Percentiles rank a stretch among this genome's conserved stretches.
phyloP scores from a whole-genome alignment of 2,888 invertebrate species.

The Arge pagana region DNA sequence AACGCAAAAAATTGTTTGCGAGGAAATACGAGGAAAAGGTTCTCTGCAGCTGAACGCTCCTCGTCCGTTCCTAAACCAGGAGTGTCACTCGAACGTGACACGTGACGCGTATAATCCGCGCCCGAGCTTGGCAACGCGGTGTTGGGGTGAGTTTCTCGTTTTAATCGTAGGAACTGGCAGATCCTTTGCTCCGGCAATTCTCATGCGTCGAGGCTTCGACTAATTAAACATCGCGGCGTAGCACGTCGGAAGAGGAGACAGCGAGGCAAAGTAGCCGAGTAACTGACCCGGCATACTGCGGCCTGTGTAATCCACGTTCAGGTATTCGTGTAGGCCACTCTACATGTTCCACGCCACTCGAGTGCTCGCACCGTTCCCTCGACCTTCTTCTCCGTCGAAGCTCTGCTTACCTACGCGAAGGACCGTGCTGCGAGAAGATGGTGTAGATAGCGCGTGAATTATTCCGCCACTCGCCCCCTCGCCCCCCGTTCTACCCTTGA shows the following conservation, averaged over 20 bases:
- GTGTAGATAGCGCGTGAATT: slow-evolving; percentile 57
- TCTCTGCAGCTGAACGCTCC: neutral
- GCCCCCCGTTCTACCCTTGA: slow-evolving; percentile 7
- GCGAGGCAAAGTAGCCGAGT: slow-evolving; percentile 7
- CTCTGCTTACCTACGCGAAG: slow-evolving; percentile 5
- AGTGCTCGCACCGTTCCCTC: neutral
- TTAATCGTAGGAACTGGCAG: neutral
- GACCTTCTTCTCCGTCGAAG: neutral
- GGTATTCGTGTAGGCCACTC: slow-evolving; percentile 10
- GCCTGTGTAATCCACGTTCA: slow-evolving; percentile 11
- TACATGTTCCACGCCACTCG: slow-evolving; percentile 3
- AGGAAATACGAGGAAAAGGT: no score
- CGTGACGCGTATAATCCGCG: no score
- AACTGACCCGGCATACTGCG: slow-evolving; percentile 16
- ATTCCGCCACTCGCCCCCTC: slow-evolving; percentile 46
- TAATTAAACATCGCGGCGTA: slow-evolving; percentile 9
- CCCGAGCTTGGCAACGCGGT: slow-evolving; percentile 1
- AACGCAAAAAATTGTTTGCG: no score
- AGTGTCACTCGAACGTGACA: neutral
- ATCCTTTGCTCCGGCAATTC: neutral
- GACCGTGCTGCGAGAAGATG: slow-evolving; percentile 42
- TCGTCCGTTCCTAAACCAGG: neutral
- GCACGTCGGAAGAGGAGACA: slow-evolving; percentile 6
- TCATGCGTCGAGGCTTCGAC: slow-evolving; percentile 1
- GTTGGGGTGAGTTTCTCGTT: neutral